These are phyloP conservation scores for Diadema setosum DNA, from an alignment of 35 echinoderm and acorn worm genomes.

Conservation along the genomic window DNA sequence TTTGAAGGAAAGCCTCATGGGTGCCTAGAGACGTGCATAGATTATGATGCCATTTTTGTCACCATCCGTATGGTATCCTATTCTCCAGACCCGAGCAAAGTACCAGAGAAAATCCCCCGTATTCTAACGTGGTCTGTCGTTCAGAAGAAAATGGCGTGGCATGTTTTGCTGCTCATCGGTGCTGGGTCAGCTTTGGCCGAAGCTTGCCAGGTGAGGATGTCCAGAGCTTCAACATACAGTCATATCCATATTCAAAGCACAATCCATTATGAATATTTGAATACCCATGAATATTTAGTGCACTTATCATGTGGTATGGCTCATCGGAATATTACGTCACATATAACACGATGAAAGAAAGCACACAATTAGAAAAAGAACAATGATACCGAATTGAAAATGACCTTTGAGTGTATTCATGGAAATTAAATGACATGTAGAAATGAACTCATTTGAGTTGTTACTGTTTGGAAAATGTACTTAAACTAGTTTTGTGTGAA, in stretches of 20 bases:
- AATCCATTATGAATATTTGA: background rate
- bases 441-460: too few relatives aligned
- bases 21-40: too few relatives aligned
- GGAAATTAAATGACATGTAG: too few relatives aligned
- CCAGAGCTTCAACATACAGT: too few relatives aligned
- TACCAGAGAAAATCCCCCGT: background rate
- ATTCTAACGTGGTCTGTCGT: background rate
- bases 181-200: constrained; percentile 75
- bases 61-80: too few relatives aligned
- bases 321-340: background rate
- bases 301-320: background rate
- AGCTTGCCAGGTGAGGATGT: constrained; percentile 65
- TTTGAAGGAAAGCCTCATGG: too few relatives aligned
- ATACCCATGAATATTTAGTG: background rate
- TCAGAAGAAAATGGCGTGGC: constrained; percentile 68
- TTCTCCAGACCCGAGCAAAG: background rate
- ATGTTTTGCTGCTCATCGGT: constrained; percentile 71
- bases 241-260: too few relatives aligned
- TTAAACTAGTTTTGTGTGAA: too few relatives aligned
- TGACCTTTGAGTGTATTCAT: too few relatives aligned
- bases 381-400: background rate
- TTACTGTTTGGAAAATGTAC: too few relatives aligned
- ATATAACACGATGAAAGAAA: background rate
- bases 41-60: too few relatives aligned
- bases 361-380: background rate